phyloP scores from a whole-genome alignment of 2,888 invertebrate genomes.

The Yponomeuta cagnagella region DNA sequence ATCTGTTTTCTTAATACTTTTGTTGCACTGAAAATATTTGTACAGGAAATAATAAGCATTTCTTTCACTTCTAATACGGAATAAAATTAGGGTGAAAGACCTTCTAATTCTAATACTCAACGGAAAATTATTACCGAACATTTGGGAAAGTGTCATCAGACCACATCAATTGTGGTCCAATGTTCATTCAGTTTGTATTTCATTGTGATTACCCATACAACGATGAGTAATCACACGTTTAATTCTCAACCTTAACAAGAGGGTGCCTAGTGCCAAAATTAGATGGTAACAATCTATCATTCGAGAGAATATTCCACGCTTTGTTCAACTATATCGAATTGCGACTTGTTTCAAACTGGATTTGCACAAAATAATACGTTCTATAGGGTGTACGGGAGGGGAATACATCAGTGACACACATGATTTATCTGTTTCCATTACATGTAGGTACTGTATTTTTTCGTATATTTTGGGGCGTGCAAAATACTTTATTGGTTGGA shows the following conservation, averaged over 20 bases:
- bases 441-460: background rate
- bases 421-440: conserved; percentile 4
- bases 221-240: background rate
- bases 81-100: background rate
- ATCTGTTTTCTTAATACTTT: too few relatives aligned
- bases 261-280: background rate
- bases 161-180: background rate
- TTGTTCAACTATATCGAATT: conserved; percentile 2
- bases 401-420: conserved; percentile 11
- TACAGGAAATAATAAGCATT: too few relatives aligned
- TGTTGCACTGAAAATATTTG: too few relatives aligned
- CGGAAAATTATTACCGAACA: background rate
- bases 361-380: conserved; percentile 11
- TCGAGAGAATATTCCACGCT: background rate
- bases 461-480: conserved; percentile 1
- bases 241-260: background rate
- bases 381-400: conserved; percentile 8
- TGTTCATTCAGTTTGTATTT: background rate
- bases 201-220: background rate
- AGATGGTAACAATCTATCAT: background rate
- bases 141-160: background rate
- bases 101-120: background rate
- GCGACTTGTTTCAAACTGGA: conserved; percentile 10
- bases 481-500: background rate
- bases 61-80: background rate